Base-by-base conservation (phyloP, 2,888 invertebrate species). In the Sabatieria punctata region DNA sequence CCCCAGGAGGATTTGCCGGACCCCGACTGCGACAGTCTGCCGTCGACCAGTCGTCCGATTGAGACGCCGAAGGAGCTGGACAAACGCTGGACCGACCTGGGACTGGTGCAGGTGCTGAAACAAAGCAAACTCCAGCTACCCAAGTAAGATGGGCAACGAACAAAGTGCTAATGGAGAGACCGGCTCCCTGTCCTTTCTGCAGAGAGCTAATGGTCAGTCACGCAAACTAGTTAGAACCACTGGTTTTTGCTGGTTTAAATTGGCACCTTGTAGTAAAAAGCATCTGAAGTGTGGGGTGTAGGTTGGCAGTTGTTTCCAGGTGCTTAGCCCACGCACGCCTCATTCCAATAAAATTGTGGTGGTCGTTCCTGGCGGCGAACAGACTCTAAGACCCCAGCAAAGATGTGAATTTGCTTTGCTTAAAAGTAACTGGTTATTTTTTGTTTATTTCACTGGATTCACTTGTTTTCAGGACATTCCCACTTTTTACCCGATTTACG, bases 51-150 rank as follows among this genome's bases (percentile, higher is more conserved):
- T 15, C 11, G 18, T 15, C 22, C 22, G 4, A 41, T 41, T 21
- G 48, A 48, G 25, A 45, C 48, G 13, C 23, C 41, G 41, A 41
- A 41, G 30, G 48, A 48, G 15, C 4, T 48, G 27, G 48, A 48
- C n/a, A 23, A 24, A 21, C 47, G 46, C 15, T 48, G 48, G 48
- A 4, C 24, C 19, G 48, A 48, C 30, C 25, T 45, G 11, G 48
- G 21, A 4, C 35, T 48, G 23, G 33, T 19, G 4, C 11, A 15
- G 4, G 18, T 43, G 2, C 19, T 30, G 30, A n/a, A 33, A 33
- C n/a, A 13, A 33, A 38, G 11, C 38, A 38, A 30, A 15, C 8
- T 15, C 8, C 8, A 30, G 30, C 8, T 11, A 15, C 8, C 30
- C 8, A 8, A 38, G 19, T 38, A 11, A 6, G 11, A 38, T 38